These are phyloP conservation scores for Streptopelia turtur DNA, from an alignment of 2,797 vertebrate species.

Conservation along the genomic window DNA sequence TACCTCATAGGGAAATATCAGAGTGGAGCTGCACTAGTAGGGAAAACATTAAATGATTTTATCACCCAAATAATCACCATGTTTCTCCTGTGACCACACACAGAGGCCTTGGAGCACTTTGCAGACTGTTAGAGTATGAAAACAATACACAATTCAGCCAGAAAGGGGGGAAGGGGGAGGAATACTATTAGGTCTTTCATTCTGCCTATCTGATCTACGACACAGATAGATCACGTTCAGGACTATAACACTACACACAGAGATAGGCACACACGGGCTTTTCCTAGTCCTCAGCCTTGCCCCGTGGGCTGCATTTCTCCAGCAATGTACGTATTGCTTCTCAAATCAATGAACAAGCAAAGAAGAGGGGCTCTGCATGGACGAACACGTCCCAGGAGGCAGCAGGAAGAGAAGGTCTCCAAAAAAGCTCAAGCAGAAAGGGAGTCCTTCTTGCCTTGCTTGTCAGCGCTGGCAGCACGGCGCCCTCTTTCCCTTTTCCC, in stretches of 20 bases:
- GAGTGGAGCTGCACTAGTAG: background rate
- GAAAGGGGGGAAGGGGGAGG: slow-evolving; percentile 24
- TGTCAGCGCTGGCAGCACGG: background rate
- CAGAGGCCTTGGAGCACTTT: slow-evolving; percentile 39
- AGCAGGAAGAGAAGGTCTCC: background rate
- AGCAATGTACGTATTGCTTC: background rate
- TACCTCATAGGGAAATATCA: background rate
- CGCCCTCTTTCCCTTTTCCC: background rate
- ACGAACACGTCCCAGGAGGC: background rate
- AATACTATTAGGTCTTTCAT: slow-evolving; percentile 60
- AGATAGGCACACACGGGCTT: background rate
- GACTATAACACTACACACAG: background rate
- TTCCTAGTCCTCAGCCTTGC: background rate
- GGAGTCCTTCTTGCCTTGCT: background rate
- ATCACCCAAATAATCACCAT: slow-evolving; percentile 11
- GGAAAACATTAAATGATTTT: slow-evolving; percentile 45
- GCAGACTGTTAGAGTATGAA: slow-evolving; percentile 30
- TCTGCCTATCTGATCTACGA: slow-evolving; percentile 52
- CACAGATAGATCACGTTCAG: slow-evolving; percentile 51
- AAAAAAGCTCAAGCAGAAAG: background rate
- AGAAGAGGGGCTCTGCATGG: background rate
- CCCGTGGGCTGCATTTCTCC: background rate
- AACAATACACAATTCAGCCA: slow-evolving; percentile 57
- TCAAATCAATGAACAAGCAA: background rate
- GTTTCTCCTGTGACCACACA: slow-evolving; percentile 35